phyloP scores from a whole-genome alignment of 2,113 vertebrate genomes.

The Cariama cristata region DNA sequence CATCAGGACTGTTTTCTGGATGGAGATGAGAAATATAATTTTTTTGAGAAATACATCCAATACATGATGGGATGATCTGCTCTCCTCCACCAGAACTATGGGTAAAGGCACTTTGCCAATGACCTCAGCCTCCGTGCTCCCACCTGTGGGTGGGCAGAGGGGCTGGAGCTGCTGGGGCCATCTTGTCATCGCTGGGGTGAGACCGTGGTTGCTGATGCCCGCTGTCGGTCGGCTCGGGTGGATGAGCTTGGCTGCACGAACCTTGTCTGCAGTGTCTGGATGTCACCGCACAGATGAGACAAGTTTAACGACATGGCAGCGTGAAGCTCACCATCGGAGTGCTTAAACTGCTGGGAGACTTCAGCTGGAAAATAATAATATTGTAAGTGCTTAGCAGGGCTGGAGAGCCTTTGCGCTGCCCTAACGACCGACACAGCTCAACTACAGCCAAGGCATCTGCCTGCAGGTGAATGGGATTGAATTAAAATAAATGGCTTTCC shows the following conservation, averaged over 20 bases:
- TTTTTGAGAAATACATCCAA: background rate
- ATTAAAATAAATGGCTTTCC: background rate
- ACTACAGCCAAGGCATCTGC: background rate
- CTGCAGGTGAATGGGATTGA: background rate
- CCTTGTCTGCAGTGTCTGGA: background rate
- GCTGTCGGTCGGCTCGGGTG: fast-evolving
- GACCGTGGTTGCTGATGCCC: background rate
- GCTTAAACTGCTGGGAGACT: background rate
- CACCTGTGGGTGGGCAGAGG: background rate
- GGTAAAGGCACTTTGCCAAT: background rate
- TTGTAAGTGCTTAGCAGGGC: background rate
- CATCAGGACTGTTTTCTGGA: background rate
- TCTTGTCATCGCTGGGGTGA: fast-evolving
- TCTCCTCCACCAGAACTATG: background rate
- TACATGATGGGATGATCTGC: background rate
- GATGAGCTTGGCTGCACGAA: background rate
- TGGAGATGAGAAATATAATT: background rate
- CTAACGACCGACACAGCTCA: background rate
- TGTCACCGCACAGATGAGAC: background rate
- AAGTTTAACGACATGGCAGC: fast-evolving
- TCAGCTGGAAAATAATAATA: background rate
- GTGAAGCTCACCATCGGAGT: background rate
- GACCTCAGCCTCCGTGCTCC: background rate
- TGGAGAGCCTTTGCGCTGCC: background rate
- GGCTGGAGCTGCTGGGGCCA: background rate